A percentile compares a stretch with the other conserved stretches of the same genome.
Evolutionary conservation across 2,888 invertebrate species (phyloP).

Genomic region (Archips xylosteana): DNA sequence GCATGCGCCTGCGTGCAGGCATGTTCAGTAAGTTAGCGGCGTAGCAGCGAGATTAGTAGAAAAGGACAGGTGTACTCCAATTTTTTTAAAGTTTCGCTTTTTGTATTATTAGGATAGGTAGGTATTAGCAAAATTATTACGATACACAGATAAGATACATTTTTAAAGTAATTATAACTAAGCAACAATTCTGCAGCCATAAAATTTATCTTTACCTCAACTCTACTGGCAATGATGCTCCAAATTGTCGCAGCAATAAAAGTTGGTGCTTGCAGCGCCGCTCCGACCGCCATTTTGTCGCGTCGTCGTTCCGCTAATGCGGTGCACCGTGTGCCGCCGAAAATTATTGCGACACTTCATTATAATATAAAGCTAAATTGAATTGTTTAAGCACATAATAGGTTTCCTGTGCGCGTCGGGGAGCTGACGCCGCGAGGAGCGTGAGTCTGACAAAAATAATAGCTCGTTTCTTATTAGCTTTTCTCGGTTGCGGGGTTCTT

Average conservation of each 20-base stretch:
- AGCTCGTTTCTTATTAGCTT: not conserved
- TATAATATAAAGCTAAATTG: slow-evolving; percentile 14
- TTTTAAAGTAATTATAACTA: not conserved
- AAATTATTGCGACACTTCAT: slow-evolving; percentile 10
- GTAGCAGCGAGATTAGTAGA: too few relatives aligned
- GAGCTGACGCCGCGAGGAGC: not conserved
- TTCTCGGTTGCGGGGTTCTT: not conserved
- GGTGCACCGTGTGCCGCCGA: slow-evolving; percentile 3
- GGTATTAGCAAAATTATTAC: too few relatives aligned
- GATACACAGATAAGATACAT: too few relatives aligned
- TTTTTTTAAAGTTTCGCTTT: too few relatives aligned
- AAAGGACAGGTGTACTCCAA: too few relatives aligned
- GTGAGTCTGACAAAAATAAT: not conserved
- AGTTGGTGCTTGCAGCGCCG: not conserved
- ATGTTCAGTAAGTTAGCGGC: too few relatives aligned
- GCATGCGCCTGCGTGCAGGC: too few relatives aligned
- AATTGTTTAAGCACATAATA: slow-evolving; percentile 5
- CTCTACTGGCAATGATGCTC: not conserved
- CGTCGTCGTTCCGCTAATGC: slow-evolving; percentile 16
- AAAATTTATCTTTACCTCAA: not conserved
- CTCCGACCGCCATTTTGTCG: slow-evolving; percentile 9
- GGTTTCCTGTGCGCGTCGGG: not conserved
- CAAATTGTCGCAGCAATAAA: not conserved
- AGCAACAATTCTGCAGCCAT: not conserved
- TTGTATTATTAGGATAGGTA: too few relatives aligned